Evolutionary conservation across 2,113 vertebrate species (phyloP).

Genomic region (Apodemus speciosus): DNA sequence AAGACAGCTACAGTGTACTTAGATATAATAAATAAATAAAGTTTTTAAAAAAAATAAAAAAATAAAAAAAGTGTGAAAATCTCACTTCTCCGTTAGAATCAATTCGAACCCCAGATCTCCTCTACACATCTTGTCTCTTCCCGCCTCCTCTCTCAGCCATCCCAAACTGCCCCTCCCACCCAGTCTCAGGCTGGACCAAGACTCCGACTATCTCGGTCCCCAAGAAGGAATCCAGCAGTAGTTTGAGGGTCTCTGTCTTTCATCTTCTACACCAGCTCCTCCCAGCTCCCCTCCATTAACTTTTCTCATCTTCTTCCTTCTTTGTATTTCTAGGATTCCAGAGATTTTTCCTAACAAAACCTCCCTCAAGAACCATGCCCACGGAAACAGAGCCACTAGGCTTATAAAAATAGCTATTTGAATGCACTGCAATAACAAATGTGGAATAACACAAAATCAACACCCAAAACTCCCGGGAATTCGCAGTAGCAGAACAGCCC

Average conservation of each 20-base stretch:
- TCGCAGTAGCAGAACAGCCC: neutral
- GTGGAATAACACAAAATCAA: slow-evolving; percentile 19
- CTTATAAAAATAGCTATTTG: neutral
- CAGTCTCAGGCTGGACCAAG: neutral
- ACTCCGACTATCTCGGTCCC: neutral
- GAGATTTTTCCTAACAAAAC: slow-evolving; percentile 10
- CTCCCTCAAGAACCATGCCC: neutral
- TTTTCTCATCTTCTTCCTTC: neutral
- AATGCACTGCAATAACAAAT: slow-evolving; percentile 8
- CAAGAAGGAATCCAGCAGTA: neutral
- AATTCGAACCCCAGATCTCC: neutral
- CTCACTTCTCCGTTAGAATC: neutral
- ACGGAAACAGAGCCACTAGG: neutral
- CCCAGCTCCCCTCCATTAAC: neutral
- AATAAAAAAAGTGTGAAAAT: neutral
- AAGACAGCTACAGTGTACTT: too few relatives aligned
- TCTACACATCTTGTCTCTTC: neutral
- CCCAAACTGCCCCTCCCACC: neutral
- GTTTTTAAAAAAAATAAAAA: too few relatives aligned
- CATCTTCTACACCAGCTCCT: neutral
- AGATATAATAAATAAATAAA: too few relatives aligned
- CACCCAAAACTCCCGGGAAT: neutral
- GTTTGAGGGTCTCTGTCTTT: neutral
- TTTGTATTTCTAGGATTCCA: neutral
- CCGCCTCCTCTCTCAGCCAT: neutral